A percentile compares a stretch with the other conserved stretches of the same genome.
Evolutionary conservation across 2,113 vertebrate genomes (phyloP).

Genomic region (Xenopus borealis): DNA sequence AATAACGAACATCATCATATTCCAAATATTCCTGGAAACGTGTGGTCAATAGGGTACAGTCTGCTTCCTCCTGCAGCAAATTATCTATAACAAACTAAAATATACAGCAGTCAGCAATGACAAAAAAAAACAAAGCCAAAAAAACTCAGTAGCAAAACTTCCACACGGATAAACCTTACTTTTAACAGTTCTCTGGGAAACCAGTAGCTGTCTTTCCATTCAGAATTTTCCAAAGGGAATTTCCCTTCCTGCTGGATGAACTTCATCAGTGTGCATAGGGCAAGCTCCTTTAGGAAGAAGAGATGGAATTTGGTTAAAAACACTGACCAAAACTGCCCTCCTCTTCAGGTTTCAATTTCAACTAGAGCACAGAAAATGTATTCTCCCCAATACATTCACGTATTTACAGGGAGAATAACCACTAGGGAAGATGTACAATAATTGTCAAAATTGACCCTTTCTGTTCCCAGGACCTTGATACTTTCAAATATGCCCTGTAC

Average conservation of each 20-base stretch:
- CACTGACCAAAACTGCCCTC: neutral
- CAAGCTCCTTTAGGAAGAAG: conserved; percentile 66
- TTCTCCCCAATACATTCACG: no score
- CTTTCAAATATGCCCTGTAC: no score
- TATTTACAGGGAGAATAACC: no score
- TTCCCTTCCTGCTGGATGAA: conserved; percentile 78
- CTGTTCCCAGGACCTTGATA: no score
- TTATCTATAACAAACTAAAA: conserved; percentile 70
- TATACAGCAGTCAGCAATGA: neutral
- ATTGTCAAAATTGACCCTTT: no score
- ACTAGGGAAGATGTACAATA: no score
- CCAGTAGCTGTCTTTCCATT: conserved; percentile 76
- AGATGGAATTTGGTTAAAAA: no score
- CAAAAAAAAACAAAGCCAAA: no score
- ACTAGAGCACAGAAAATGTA: no score
- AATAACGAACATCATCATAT: conserved; percentile 82
- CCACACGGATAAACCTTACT: conserved; percentile 54
- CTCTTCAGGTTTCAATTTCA: neutral
- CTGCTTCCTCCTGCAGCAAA: conserved; percentile 67
- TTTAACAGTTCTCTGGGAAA: conserved; percentile 79
- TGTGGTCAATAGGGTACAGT: conserved; percentile 74
- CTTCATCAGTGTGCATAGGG: conserved; percentile 81
- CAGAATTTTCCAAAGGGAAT: conserved; percentile 71
- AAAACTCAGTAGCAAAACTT: neutral
- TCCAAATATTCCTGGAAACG: conserved; percentile 84